Percentiles rank a stretch among this genome's conserved stretches.
phyloP scores from a whole-genome alignment of 2,113 vertebrate genomes.

The Gymnorhina tibicen region DNA sequence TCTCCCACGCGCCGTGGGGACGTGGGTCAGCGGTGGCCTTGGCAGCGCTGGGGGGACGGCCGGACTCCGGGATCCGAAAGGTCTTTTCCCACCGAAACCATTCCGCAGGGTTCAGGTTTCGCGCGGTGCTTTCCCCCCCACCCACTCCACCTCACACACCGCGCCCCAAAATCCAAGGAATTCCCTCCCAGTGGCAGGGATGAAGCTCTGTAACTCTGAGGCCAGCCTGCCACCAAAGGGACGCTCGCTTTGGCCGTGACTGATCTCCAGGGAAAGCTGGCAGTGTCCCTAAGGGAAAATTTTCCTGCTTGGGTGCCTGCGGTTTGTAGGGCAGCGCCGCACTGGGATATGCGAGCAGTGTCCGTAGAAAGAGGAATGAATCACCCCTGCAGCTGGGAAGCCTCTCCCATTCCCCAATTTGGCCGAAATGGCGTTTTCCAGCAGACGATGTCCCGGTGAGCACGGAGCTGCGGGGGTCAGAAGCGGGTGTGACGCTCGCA shows the following conservation, averaged over 20 bases:
- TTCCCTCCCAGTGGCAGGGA: not conserved
- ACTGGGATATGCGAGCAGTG: not conserved
- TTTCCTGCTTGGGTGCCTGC: not conserved
- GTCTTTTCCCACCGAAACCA: not conserved
- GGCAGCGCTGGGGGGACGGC: not conserved
- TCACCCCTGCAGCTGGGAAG: not conserved
- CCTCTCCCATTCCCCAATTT: not conserved
- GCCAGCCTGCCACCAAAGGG: not conserved
- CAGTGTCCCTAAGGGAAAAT: not conserved
- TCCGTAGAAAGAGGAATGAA: not conserved
- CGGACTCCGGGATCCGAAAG: not conserved
- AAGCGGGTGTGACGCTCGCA: not conserved
- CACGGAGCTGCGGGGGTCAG: not conserved
- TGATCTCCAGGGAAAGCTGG: not conserved
- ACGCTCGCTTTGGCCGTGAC: not conserved
- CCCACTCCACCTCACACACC: rapidly evolving
- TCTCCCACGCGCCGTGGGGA: not conserved
- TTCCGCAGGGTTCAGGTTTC: not conserved
- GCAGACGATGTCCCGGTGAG: not conserved
- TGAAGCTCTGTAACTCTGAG: not conserved
- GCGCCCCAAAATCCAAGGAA: not conserved
- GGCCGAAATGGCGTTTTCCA: not conserved
- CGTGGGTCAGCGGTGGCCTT: not conserved
- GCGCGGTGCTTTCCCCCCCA: not conserved
- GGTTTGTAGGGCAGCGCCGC: not conserved